Evolutionary conservation across 1,140 invertebrate genomes (phyloP).

Genomic region (Trialeurodes vaporariorum): DNA sequence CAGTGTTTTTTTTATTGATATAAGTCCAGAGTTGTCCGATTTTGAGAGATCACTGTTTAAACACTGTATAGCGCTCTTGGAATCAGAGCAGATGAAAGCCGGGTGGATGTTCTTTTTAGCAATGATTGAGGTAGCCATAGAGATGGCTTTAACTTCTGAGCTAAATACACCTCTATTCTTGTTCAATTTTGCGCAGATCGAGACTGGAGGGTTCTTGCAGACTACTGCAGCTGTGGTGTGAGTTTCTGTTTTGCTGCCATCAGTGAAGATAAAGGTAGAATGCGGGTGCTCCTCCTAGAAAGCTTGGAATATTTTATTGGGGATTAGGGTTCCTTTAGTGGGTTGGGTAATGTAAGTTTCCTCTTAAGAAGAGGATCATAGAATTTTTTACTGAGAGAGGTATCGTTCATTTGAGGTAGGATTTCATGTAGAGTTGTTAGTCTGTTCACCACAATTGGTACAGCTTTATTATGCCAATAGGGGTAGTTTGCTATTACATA

Average conservation of each 20-base stretch:
- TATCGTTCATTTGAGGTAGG: too few species aligned
- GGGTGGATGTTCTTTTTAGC: not conserved
- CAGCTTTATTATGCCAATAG: not conserved
- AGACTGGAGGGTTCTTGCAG: not conserved
- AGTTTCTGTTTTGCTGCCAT: not conserved
- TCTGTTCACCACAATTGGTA: too few species aligned
- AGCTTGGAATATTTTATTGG: not conserved
- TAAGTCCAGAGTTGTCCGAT: not conserved
- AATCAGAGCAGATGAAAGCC: not conserved
- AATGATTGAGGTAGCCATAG: not conserved
- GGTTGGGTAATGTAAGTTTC: not conserved
- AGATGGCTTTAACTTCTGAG: not conserved
- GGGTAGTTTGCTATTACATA: not conserved
- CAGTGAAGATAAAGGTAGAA: not conserved
- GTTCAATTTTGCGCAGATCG: not conserved
- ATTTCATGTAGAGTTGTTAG: too few species aligned
- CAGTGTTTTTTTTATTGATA: not conserved
- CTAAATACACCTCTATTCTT: not conserved
- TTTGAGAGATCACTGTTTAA: not conserved
- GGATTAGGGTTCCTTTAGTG: not conserved
- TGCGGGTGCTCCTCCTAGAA: too few species aligned
- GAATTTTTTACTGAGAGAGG: too few species aligned
- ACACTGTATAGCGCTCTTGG: not conserved
- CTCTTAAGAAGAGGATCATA: not conserved
- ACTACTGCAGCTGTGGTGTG: not conserved